Evolutionary conservation across 2,113 vertebrate genomes (phyloP).

Genomic region (Rhea americana): DNA sequence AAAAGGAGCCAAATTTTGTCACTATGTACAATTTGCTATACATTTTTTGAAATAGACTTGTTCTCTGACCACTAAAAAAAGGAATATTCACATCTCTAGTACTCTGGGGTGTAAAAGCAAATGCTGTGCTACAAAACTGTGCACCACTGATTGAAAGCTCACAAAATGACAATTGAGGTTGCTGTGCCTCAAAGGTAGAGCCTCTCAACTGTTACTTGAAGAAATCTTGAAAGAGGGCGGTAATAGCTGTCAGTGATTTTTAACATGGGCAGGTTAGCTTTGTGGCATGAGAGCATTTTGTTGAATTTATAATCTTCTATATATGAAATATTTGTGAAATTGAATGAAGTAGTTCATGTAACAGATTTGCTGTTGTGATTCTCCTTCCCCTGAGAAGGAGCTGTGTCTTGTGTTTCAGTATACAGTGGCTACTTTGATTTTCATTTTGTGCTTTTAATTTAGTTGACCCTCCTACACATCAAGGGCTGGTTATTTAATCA

Average conservation of each 20-base stretch:
- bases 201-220: not conserved
- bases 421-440: too few species aligned
- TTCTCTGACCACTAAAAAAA: not conserved
- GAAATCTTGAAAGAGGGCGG: not conserved
- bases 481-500: not conserved
- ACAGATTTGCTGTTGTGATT: not conserved
- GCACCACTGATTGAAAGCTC: not conserved
- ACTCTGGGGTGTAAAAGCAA: not conserved
- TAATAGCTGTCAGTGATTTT: not conserved
- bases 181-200: not conserved
- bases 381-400: not conserved
- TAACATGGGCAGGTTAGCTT: not conserved
- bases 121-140: not conserved
- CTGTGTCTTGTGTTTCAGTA: too few species aligned
- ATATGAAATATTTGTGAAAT: not conserved
- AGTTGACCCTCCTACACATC: not conserved
- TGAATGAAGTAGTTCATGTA: not conserved
- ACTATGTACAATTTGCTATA: not conserved
- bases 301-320: not conserved
- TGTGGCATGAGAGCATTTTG: not conserved
- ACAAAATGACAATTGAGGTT: not conserved
- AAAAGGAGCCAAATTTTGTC: not conserved
- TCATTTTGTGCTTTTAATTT: not conserved
- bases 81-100: accelerated
- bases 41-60: not conserved